Conservation (phyloP, 2,113 vertebrate species). For the Erinaceus europaeus region DNA sequence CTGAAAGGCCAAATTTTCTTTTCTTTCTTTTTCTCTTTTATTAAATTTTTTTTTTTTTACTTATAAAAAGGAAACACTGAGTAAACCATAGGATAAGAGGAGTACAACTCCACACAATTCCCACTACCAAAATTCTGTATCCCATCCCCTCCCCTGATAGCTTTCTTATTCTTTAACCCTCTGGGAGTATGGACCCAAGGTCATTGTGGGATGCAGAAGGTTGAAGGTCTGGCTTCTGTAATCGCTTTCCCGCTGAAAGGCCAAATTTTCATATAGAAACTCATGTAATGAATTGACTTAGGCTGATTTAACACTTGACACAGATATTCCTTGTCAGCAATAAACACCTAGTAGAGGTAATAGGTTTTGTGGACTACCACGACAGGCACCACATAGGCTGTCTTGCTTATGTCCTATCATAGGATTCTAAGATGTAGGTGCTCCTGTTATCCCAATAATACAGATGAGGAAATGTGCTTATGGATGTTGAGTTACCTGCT, state of each 20-base stretch:
- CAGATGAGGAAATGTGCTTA: conserved; percentile 18
- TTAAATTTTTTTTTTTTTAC: no score
- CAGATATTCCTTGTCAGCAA: conserved; percentile 17
- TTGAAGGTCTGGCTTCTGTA: no score
- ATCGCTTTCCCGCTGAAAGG: conserved; percentile 27
- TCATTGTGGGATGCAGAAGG: no score
- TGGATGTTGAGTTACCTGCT: conserved; percentile 26
- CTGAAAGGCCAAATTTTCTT: neutral
- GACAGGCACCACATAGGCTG: neutral
- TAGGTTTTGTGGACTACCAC: neutral
- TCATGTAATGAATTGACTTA: conserved; percentile 21
- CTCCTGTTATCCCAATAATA: neutral
- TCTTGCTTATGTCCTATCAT: neutral
- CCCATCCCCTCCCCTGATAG: no score
- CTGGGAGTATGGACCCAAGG: no score
- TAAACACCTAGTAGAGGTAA: conserved; percentile 30
- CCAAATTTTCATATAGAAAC: no score
- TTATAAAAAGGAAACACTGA: no score
- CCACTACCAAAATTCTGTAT: no score
- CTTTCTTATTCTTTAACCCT: no score
- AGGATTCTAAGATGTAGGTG: neutral
- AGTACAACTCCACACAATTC: no score
- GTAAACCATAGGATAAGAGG: no score
- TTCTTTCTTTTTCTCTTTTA: no score
- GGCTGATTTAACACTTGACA: conserved; percentile 4